Conservation (phyloP, 2,888 invertebrate species). For the Ceratothoa steindachneri region DNA sequence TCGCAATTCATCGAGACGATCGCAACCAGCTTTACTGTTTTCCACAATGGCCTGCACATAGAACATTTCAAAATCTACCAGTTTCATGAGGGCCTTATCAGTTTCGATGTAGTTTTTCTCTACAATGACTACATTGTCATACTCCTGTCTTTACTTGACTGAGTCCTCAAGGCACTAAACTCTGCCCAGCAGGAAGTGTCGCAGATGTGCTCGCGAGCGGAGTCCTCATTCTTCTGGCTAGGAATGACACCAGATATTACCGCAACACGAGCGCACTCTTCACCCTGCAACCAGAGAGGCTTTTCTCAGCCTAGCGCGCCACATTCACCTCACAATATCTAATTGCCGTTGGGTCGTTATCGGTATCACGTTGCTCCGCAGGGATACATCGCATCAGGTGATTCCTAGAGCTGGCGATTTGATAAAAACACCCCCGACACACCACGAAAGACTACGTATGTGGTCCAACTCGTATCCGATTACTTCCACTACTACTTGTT, state of each 20-base stretch:
- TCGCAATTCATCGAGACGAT: not conserved
- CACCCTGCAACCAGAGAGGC: constrained; percentile 1
- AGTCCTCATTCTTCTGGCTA: constrained; percentile 20
- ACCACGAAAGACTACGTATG: too few relatives aligned
- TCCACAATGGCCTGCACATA: not conserved
- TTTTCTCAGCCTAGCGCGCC: constrained; percentile 25
- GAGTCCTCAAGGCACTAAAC: constrained; percentile 14
- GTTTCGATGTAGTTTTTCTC: constrained; percentile 9
- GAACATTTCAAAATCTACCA: not conserved
- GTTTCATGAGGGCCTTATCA: constrained; percentile 5
- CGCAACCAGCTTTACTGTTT: not conserved
- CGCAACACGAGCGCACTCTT: not conserved
- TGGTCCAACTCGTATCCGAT: too few relatives aligned
- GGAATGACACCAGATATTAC: too few relatives aligned
- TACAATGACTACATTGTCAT: constrained; percentile 22
- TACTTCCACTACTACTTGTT: too few relatives aligned
- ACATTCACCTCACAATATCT: constrained; percentile 15
- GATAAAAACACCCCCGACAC: too few relatives aligned
- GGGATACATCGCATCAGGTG: constrained; percentile 18
- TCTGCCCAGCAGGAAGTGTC: constrained; percentile 22
- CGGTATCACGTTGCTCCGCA: constrained; percentile 19
- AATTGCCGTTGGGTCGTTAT: constrained; percentile 23
- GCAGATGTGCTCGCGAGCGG: constrained; percentile 13
- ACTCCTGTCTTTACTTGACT: constrained; percentile 3
- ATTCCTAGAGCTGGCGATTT: too few relatives aligned